phyloP scores from a whole-genome alignment of 2,113 vertebrate species.

The Hipposideros armiger region DNA sequence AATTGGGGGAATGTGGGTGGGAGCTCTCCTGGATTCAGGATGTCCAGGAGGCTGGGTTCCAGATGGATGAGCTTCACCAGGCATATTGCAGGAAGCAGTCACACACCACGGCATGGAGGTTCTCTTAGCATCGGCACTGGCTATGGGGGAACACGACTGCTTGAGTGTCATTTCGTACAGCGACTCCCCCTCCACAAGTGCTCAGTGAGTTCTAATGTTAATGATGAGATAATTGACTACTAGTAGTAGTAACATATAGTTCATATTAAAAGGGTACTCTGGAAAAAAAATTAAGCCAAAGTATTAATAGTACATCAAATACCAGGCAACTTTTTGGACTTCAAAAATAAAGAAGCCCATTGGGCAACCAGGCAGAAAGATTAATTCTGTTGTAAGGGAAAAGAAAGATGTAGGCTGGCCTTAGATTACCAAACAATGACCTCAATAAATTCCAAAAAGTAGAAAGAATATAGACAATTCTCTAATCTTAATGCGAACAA shows the following conservation, averaged over 20 bases:
- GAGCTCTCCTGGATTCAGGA: too few species aligned
- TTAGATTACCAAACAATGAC: background rate
- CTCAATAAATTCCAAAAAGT: background rate
- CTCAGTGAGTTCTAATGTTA: rapidly evolving
- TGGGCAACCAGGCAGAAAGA: background rate
- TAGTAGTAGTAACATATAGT: rapidly evolving
- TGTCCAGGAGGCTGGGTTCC: background rate
- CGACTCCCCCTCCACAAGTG: rapidly evolving
- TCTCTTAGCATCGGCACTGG: background rate
- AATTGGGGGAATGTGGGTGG: rapidly evolving
- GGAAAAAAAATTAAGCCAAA: background rate
- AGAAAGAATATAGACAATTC: background rate
- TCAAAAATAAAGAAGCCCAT: background rate
- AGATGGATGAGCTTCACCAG: background rate
- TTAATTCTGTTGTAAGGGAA: background rate
- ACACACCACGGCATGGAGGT: rapidly evolving
- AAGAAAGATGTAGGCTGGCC: background rate
- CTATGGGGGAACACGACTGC: rapidly evolving
- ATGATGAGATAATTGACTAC: background rate
- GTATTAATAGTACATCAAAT: background rate
- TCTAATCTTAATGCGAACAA: background rate
- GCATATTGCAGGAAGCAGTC: background rate
- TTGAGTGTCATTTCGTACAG: rapidly evolving
- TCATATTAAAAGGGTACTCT: background rate
- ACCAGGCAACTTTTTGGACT: background rate